phyloP scores from a whole-genome alignment of 2,797 vertebrate species.

The Thunnus albacares region DNA sequence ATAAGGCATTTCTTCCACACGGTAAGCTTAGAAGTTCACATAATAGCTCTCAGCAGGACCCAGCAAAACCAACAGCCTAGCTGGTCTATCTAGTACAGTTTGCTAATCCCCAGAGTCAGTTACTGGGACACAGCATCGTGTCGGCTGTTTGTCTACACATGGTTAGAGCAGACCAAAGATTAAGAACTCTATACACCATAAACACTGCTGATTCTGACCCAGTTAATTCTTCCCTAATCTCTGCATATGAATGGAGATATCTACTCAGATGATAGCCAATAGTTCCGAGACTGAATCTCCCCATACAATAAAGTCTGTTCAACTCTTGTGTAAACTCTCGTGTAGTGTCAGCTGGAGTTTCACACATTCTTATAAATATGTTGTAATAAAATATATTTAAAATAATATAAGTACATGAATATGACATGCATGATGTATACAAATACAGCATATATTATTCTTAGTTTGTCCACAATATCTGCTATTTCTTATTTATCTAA shows the following conservation, averaged over 20 bases:
- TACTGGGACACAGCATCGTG: slow-evolving; percentile 68
- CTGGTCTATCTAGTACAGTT: slow-evolving; percentile 55
- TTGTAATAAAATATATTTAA: neutral
- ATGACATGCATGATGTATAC: neutral
- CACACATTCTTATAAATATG: neutral
- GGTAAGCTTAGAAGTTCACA: slow-evolving; percentile 20
- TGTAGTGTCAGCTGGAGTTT: neutral
- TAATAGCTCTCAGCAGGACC: slow-evolving; percentile 27
- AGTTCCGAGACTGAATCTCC: neutral
- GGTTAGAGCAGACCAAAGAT: slow-evolving; percentile 63
- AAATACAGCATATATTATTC: neutral
- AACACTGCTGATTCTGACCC: slow-evolving; percentile 57
- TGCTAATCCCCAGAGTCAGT: slow-evolving; percentile 77
- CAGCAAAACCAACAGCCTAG: slow-evolving; percentile 48
- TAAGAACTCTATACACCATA: slow-evolving; percentile 58
- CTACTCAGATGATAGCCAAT: too few species aligned
- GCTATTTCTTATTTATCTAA: neutral
- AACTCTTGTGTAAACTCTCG: neutral
- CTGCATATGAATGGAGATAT: too few species aligned
- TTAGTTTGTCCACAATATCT: neutral
- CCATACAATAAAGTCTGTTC: slow-evolving; percentile 8
- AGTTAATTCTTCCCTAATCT: slow-evolving; percentile 33
- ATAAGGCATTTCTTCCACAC: neutral
- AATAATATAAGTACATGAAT: neutral
- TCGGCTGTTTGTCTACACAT: slow-evolving; percentile 63